Conservation (phyloP, 1,140 invertebrate species). For the Drosophila athabasca region DNA sequence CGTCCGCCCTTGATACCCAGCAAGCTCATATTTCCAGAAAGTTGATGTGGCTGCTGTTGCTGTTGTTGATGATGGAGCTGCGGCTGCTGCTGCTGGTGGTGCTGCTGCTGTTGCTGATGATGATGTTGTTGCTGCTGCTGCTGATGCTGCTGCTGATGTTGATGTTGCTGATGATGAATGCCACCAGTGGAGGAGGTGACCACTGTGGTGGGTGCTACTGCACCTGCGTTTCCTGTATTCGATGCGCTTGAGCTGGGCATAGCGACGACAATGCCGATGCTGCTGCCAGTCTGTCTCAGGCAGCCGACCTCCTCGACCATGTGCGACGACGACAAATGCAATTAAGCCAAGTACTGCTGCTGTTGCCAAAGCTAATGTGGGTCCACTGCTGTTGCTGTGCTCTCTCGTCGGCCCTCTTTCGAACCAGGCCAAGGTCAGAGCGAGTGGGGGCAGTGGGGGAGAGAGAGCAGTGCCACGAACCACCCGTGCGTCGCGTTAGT, state of each 20-base stretch:
- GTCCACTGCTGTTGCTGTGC: not conserved
- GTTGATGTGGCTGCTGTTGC: slow-evolving; percentile 48
- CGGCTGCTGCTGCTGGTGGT: slow-evolving; percentile 13
- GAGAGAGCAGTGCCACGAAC: not conserved
- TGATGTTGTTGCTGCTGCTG: slow-evolving; percentile 19
- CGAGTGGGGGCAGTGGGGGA: not conserved
- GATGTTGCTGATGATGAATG: slow-evolving; percentile 16
- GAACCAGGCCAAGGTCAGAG: not conserved
- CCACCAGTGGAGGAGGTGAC: slow-evolving; percentile 6
- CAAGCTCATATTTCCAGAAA: slow-evolving; percentile 62
- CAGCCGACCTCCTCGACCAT: slow-evolving; percentile 71
- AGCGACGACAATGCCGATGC: slow-evolving; percentile 46
- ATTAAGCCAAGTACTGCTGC: slow-evolving; percentile 49
- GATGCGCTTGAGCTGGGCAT: slow-evolving; percentile 59
- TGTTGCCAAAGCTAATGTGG: slow-evolving; percentile 57
- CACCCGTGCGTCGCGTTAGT: slow-evolving; percentile 14
- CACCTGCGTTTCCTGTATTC: slow-evolving; percentile 27
- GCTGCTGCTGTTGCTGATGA: slow-evolving; percentile 1
- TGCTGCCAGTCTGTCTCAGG: slow-evolving; percentile 66
- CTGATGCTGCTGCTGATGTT: slow-evolving; percentile 13
- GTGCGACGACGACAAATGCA: slow-evolving; percentile 40
- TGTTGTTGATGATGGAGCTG: slow-evolving; percentile 28
- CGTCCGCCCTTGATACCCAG: slow-evolving; percentile 56
- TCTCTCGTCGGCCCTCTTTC: too few species aligned
- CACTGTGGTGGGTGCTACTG: slow-evolving; percentile 8